These are phyloP conservation scores for Himantopus leucocephalus DNA, from an alignment of 2,113 vertebrate genomes.

Conservation along the genomic window DNA sequence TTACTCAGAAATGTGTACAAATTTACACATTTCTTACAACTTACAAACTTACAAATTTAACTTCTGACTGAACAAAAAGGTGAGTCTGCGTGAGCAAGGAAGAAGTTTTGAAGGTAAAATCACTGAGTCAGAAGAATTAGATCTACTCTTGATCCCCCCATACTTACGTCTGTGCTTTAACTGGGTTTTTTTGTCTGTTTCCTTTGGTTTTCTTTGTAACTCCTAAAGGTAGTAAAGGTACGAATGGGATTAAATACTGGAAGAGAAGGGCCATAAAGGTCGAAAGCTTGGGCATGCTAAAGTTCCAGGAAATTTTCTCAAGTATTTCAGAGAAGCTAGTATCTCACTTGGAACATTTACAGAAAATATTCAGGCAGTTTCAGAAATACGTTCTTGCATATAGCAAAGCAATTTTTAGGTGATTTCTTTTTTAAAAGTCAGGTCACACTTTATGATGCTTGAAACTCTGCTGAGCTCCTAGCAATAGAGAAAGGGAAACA, in stretches of 20 bases:
- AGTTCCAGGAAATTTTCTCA: neutral
- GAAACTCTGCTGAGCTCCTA: neutral
- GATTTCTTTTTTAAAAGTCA: neutral
- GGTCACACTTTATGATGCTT: neutral
- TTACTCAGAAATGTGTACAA: neutral
- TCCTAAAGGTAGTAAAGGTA: neutral
- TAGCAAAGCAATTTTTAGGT: neutral
- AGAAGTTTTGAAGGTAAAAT: neutral
- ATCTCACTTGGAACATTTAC: neutral
- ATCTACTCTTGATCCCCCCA: neutral
- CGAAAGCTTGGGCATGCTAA: neutral
- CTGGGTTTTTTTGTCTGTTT: neutral
- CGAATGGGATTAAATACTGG: neutral
- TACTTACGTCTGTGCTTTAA: neutral
- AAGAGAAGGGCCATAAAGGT: neutral
- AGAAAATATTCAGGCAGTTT: constrained; percentile 2
- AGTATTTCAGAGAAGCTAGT: neutral
- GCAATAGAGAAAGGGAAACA: neutral
- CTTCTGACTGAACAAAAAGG: neutral
- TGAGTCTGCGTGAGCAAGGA: neutral
- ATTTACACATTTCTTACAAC: no score
- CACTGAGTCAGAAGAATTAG: neutral
- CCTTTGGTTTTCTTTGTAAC: neutral
- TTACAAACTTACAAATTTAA: neutral
- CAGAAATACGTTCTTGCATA: neutral